A percentile compares a stretch with the other conserved stretches of the same genome.
Conservation (phyloP, 2,888 invertebrate genomes). For the Cantharis rufa region DNA sequence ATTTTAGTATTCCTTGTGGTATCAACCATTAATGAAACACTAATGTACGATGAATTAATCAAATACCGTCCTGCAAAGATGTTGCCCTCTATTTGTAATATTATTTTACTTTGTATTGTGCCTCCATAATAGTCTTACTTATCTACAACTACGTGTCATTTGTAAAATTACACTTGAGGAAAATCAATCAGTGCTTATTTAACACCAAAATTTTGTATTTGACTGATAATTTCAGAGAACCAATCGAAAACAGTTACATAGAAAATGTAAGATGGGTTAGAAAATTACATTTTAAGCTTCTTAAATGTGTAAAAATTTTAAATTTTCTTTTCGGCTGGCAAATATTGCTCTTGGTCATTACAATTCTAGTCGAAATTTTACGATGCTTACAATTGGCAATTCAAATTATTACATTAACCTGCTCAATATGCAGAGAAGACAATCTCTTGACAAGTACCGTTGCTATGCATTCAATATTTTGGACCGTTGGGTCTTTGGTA, state of each 20-base stretch:
- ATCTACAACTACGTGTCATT: constrained; percentile 2
- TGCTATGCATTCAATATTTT: not conserved
- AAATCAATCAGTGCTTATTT: not conserved
- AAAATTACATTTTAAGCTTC: not conserved
- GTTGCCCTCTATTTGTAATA: no score
- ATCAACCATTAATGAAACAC: no score
- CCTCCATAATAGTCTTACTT: not conserved
- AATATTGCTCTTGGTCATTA: not conserved
- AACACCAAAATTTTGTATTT: not conserved
- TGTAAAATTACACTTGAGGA: not conserved
- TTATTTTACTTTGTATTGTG: not conserved
- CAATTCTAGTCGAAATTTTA: not conserved
- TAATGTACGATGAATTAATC: no score
- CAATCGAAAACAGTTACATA: not conserved
- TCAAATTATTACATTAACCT: not conserved
- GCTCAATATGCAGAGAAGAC: not conserved
- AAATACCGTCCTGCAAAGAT: no score
- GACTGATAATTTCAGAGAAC: no score
- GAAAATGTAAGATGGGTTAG: not conserved
- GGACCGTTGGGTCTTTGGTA: not conserved
- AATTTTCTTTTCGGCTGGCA: not conserved
- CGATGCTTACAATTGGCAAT: not conserved
- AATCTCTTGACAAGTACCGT: not conserved
- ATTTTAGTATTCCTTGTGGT: no score
- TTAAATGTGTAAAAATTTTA: not conserved